Base-by-base conservation (phyloP, 37 sponge, comb jelly and placozoan species). In the Petrosia ficiformis region DNA sequence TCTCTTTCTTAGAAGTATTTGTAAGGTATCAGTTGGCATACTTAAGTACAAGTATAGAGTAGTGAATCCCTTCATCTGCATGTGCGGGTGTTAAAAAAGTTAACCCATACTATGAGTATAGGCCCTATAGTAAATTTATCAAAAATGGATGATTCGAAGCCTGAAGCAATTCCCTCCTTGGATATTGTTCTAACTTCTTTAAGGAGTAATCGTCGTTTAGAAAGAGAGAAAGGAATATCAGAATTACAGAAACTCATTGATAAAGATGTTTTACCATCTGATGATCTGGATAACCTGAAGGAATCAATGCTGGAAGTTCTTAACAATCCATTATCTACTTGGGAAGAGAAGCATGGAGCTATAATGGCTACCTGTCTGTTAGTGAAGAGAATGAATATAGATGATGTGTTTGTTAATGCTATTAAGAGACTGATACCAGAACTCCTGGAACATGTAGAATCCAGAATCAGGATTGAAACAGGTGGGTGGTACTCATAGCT, bases 261-360 rank as follows among this genome's bases (percentile, higher is more conserved):
- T 0, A 74, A 30, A 24, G 41, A 8, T 0, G 2, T 43, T 0
- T 63, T 0, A 5, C 36, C 42, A 1, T 33, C 78, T 28, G 74
- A 67, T 1, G 72, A 79, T 0, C 40, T 42, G 40, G 67, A 39
- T 22, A 6, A 1, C n/a, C 22, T 22, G 22, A 1, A 70, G 4
- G 81, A 80, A 33, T 22, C 58, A 24, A 14, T 21, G 14, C 0
- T 76, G 1, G 29, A 76, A 2, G 29, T 58, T 24, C 44, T 64
- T 21, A 26, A 35, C 3, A 39, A 56, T 40, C 36, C 72, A 33
- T 22, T 11, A n/a, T 25, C 39, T 2, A 36, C 80, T 19, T 86
- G 92, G 87, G 92, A 86, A 66, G 74, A 56, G 35, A 83, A 22
- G 19, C 92, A 86, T 35, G 92, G 92, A 10, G 82, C 75, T 4